A percentile compares a stretch with the other conserved stretches of the same genome.
phyloP scores from a whole-genome alignment of 53 echinoderm and acorn worm species.

The Hippasteria phrygiana region DNA sequence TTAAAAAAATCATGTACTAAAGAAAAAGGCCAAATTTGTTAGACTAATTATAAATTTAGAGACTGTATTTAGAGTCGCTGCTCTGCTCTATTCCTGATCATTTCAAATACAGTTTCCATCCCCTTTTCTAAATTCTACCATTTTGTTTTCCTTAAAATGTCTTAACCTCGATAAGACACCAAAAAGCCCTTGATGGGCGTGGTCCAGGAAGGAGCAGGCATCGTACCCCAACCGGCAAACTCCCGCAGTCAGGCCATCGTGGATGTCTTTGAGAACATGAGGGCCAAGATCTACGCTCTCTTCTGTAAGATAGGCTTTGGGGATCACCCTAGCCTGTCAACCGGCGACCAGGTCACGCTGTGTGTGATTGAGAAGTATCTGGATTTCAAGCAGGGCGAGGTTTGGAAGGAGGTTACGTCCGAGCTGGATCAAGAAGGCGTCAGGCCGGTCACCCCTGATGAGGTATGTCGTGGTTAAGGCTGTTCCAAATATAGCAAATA shows the following conservation, averaged over 20 bases:
- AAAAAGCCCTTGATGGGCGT: constrained; percentile 82
- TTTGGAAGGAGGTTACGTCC: constrained; percentile 87
- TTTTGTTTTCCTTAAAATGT: not conserved
- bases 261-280: constrained; percentile 95
- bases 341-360: constrained; percentile 88
- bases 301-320: constrained; percentile 92
- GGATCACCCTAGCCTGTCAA: constrained; percentile 83
- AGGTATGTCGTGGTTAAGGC: constrained; percentile 65
- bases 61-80: no score
- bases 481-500: no score
- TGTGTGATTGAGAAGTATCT: constrained; percentile 91
- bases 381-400: constrained; percentile 97
- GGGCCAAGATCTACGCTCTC: constrained; percentile 94
- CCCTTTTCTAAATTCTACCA: no score
- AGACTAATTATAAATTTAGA: no score
- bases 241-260: constrained; percentile 93
- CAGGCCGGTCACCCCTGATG: constrained; percentile 92
- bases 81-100: no score
- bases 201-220: constrained; percentile 81
- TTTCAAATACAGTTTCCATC: no score
- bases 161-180: constrained; percentile 64
- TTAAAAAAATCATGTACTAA: no score
- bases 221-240: constrained; percentile 85
- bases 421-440: constrained; percentile 91
- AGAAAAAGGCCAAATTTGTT: no score